phyloP scores from a whole-genome alignment of 1,140 invertebrate species.

The Bombus confusus region DNA sequence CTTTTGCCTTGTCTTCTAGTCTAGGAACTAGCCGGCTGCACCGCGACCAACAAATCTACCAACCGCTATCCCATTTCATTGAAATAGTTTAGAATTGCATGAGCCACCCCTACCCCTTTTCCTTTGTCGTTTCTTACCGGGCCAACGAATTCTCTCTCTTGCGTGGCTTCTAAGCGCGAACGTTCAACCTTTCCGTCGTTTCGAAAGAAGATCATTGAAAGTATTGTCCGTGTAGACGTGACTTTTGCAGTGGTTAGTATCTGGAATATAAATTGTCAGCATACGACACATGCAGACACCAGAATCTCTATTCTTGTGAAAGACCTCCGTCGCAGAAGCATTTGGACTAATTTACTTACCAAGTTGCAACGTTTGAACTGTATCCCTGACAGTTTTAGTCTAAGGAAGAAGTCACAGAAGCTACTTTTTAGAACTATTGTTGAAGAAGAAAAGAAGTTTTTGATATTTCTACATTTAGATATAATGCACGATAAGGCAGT shows the following conservation, averaged over 20 bases:
- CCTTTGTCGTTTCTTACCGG: slow-evolving; percentile 48
- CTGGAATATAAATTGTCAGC: slow-evolving; percentile 42
- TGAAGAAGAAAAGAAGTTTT: too few species aligned
- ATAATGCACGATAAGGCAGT: too few species aligned
- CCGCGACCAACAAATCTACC: slow-evolving; percentile 65
- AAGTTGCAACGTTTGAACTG: background rate
- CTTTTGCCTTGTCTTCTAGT: background rate
- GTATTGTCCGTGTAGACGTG: slow-evolving; percentile 30
- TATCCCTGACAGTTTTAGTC: background rate
- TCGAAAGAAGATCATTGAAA: slow-evolving; percentile 52
- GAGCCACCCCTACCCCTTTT: slow-evolving; percentile 53
- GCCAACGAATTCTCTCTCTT: background rate
- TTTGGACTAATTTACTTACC: background rate
- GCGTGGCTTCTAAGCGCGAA: background rate
- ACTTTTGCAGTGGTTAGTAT: background rate
- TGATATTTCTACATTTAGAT: too few species aligned
- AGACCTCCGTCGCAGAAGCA: background rate
- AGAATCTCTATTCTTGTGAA: background rate
- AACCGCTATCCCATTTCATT: slow-evolving; percentile 74
- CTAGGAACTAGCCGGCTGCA: slow-evolving; percentile 35
- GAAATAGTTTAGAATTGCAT: slow-evolving; percentile 78
- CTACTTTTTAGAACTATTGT: too few species aligned
- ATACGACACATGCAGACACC: slow-evolving; percentile 35
- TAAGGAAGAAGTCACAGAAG: too few species aligned
- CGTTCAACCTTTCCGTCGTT: slow-evolving; percentile 1